phyloP scores from a whole-genome alignment of 2,797 vertebrate species.

The Champsocephalus esox region DNA sequence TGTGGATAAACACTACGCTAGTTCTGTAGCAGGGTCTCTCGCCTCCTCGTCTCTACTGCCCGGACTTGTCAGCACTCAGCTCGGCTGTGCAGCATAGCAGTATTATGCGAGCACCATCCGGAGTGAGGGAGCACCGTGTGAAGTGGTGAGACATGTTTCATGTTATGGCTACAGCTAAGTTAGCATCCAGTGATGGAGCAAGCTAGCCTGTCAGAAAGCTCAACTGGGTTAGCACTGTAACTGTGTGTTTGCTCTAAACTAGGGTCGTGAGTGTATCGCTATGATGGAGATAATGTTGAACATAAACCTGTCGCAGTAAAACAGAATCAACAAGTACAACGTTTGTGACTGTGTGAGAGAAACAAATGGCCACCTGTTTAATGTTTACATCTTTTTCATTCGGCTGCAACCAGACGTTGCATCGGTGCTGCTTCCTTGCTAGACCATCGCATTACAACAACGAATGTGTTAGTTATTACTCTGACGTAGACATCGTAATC shows the following conservation, averaged over 20 bases:
- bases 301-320: background rate
- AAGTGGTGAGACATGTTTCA: conserved; percentile 80
- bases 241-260: background rate
- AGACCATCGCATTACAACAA: background rate
- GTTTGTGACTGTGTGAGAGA: conserved; percentile 1
- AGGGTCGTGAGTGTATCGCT: background rate
- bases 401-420: conserved; percentile 19
- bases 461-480: background rate
- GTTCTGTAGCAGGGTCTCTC: conserved; percentile 25
- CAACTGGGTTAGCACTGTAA: conserved; percentile 20
- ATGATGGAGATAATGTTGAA: background rate
- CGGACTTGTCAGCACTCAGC: conserved; percentile 43
- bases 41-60: conserved; percentile 14
- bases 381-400: conserved; percentile 71
- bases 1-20: conserved; percentile 61
- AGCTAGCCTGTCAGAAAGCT: conserved; percentile 67
- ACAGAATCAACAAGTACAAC: background rate
- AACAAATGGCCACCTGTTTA: conserved; percentile 76
- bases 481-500: background rate
- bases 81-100: conserved; percentile 43
- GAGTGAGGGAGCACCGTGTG: conserved; percentile 75
- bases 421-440: background rate
- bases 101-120: conserved; percentile 77
- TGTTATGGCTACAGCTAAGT: conserved; percentile 67
- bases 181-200: conserved; percentile 72